Conservation (phyloP, 2,888 invertebrate genomes). For the Fragum whitleyi region DNA sequence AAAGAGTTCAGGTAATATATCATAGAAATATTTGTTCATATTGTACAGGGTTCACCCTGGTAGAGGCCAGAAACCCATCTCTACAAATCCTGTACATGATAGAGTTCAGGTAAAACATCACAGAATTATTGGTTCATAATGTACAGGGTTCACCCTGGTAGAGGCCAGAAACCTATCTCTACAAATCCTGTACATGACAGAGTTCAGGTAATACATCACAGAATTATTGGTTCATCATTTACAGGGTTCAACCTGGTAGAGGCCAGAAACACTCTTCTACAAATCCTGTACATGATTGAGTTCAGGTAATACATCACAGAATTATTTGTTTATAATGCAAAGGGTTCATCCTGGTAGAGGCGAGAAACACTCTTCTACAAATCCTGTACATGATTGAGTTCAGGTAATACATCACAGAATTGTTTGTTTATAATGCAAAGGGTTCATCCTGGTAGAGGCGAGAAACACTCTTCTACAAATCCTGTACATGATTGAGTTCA, state of each 20-base stretch:
- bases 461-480: slow-evolving; percentile 66
- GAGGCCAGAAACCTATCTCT: slow-evolving; percentile 65
- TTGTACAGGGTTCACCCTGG: slow-evolving; percentile 86
- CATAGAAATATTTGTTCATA: slow-evolving; percentile 76
- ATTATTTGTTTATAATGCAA: slow-evolving; percentile 83
- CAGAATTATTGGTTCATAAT: slow-evolving; percentile 82
- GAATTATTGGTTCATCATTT: slow-evolving; percentile 83
- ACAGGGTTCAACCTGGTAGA: slow-evolving; percentile 84
- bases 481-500: slow-evolving; percentile 86
- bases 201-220: slow-evolving; percentile 82
- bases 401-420: slow-evolving; percentile 78
- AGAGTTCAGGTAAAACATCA: slow-evolving; percentile 84
- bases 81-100: slow-evolving; percentile 84
- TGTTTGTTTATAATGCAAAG: slow-evolving; percentile 86
- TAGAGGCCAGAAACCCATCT: slow-evolving; percentile 61
- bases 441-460: slow-evolving; percentile 74
- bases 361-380: slow-evolving; percentile 65
- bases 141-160: slow-evolving; percentile 85
- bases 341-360: slow-evolving; percentile 79
- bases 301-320: slow-evolving; percentile 81
- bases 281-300: slow-evolving; percentile 85
- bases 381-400: slow-evolving; percentile 86
- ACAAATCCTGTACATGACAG: slow-evolving; percentile 85
- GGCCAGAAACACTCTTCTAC: slow-evolving; percentile 65
- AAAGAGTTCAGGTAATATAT: slow-evolving; percentile 86